Conservation (phyloP, 2,113 vertebrate genomes). For the Porphyrio hochstetteri region DNA sequence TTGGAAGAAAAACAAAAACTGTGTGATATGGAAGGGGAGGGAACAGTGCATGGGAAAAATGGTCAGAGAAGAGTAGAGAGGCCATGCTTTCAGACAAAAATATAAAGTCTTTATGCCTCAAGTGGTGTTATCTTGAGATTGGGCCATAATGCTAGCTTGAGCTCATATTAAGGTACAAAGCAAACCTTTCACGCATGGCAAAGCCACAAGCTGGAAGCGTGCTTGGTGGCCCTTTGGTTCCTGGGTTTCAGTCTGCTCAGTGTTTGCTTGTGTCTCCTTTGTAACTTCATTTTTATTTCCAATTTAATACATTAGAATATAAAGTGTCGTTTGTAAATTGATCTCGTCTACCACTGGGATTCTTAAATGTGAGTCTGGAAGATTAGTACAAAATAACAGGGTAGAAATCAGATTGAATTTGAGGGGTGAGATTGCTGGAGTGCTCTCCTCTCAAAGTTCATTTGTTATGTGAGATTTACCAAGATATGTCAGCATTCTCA, state of each 20-base stretch:
- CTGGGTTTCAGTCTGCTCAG: background rate
- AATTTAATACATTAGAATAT: background rate
- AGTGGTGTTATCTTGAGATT: background rate
- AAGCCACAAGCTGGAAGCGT: background rate
- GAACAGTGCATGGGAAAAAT: background rate
- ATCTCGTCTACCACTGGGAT: background rate
- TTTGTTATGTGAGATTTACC: fast-evolving
- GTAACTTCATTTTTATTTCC: background rate
- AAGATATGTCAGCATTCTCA: background rate
- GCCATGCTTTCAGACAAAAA: background rate
- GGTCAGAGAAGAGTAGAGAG: background rate
- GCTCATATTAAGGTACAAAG: background rate
- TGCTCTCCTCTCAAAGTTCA: background rate
- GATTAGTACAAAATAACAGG: background rate
- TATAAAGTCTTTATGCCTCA: background rate
- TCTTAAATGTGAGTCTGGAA: background rate
- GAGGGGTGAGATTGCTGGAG: background rate
- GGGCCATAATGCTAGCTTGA: background rate
- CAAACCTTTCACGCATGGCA: background rate
- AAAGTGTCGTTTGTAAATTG: background rate
- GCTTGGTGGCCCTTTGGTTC: background rate
- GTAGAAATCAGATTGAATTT: background rate
- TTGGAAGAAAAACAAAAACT: background rate
- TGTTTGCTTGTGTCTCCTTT: fast-evolving
- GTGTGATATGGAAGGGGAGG: background rate